These are phyloP conservation scores for Orius insidiosus DNA, from an alignment of 1,140 invertebrate species.

Conservation along the genomic window DNA sequence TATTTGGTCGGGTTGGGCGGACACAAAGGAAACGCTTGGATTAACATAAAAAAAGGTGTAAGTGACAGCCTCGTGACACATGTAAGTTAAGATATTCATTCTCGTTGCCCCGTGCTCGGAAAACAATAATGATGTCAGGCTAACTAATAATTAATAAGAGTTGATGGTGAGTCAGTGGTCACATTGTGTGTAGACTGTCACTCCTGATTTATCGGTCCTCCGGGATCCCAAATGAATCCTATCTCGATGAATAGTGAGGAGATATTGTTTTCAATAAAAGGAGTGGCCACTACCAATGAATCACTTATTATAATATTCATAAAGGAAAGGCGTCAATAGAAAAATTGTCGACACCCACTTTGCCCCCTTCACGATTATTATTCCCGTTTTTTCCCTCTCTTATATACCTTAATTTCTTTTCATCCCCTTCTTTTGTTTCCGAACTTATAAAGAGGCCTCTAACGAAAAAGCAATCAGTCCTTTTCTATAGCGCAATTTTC, in stretches of 20 bases:
- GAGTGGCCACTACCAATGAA: constrained; percentile 10
- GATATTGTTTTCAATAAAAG: constrained; percentile 16
- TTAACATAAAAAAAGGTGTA: too few species aligned
- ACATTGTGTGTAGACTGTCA: neutral
- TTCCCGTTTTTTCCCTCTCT: too few species aligned
- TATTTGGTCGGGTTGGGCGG: too few species aligned
- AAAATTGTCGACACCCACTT: constrained; percentile 15
- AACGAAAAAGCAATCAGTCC: too few species aligned
- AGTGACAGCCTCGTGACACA: too few species aligned
- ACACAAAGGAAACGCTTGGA: too few species aligned
- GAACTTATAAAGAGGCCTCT: too few species aligned
- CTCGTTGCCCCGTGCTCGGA: neutral
- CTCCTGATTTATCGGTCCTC: constrained; percentile 11
- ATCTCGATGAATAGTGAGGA: constrained; percentile 9
- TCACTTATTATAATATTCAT: constrained; percentile 16
- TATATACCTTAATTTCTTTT: too few species aligned
- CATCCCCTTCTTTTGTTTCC: too few species aligned
- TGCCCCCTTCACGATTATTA: neutral
- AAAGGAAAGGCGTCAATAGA: constrained; percentile 16
- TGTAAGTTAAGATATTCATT: too few species aligned
- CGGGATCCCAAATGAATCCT: neutral
- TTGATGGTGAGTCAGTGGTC: constrained; percentile 1
- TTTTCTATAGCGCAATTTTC: too few species aligned
- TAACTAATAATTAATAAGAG: constrained; percentile 11
- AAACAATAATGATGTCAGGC: constrained; percentile 9